These are phyloP conservation scores for Pseudorhombus dupliciocellatus DNA, from an alignment of 2,113 vertebrate genomes.

Conservation along the genomic window DNA sequence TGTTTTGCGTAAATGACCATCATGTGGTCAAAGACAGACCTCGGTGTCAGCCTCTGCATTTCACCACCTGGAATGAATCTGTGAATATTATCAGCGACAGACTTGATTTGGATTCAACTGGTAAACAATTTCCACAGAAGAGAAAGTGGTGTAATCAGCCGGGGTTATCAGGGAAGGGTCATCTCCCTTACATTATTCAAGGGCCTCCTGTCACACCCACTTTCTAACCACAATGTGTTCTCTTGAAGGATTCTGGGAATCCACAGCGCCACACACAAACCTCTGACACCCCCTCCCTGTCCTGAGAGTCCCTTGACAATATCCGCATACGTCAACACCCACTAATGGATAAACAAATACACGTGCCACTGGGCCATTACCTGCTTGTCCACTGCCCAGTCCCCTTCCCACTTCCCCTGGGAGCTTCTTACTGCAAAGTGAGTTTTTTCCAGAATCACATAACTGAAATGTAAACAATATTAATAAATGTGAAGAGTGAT, in stretches of 20 bases:
- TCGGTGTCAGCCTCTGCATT: slow-evolving; percentile 16
- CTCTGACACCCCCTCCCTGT: slow-evolving; percentile 34
- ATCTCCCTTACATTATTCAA: slow-evolving; percentile 28
- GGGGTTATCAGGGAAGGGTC: slow-evolving; percentile 25
- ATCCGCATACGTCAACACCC: slow-evolving; percentile 33
- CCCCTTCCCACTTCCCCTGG: neutral
- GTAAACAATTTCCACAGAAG: slow-evolving; percentile 3
- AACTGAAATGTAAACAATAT: too few relatives aligned
- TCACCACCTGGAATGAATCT: slow-evolving; percentile 18
- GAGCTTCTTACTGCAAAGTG: neutral
- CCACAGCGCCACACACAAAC: slow-evolving; percentile 19
- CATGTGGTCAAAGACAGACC: slow-evolving; percentile 11
- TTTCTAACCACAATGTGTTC: slow-evolving; percentile 27
- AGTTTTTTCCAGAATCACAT: too few relatives aligned
- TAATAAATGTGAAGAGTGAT: too few relatives aligned
- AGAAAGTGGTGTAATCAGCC: slow-evolving; percentile 16
- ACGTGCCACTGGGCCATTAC: slow-evolving; percentile 23
- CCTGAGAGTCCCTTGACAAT: slow-evolving; percentile 19
- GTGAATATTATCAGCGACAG: neutral
- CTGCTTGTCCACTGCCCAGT: slow-evolving; percentile 15
- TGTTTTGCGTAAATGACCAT: neutral
- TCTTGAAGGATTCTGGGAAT: slow-evolving; percentile 21
- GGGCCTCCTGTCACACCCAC: slow-evolving; percentile 36
- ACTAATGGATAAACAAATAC: slow-evolving; percentile 45
- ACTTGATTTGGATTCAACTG: neutral